Evolutionary conservation across 2,888 invertebrate genomes (phyloP).

Genomic region (Cheilosia vulpina): DNA sequence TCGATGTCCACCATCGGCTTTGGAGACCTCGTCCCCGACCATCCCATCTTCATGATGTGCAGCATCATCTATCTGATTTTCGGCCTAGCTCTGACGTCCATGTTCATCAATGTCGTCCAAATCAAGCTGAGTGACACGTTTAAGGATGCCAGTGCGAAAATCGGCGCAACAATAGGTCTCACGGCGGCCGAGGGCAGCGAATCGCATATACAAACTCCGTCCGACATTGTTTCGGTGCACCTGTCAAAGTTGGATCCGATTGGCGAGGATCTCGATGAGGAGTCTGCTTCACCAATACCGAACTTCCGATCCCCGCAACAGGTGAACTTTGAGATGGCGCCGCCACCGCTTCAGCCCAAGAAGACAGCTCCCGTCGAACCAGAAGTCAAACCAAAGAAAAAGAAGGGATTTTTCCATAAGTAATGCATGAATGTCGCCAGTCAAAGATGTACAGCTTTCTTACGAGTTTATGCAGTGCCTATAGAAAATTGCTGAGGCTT

Average conservation of each 20-base stretch:
- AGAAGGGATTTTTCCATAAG: slow-evolving; percentile 79
- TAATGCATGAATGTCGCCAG: slow-evolving; percentile 3
- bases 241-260: slow-evolving; percentile 80
- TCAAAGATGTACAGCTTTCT: background rate
- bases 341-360: slow-evolving; percentile 79
- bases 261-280: slow-evolving; percentile 78
- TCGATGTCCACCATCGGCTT: slow-evolving; percentile 99
- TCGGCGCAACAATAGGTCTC: slow-evolving; percentile 93
- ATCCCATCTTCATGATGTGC: slow-evolving; percentile 94
- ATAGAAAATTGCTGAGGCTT: slow-evolving; percentile 5
- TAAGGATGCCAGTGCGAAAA: slow-evolving; percentile 92
- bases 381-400: slow-evolving; percentile 78
- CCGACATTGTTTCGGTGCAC: slow-evolving; percentile 44
- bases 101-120: slow-evolving; percentile 98
- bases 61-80: slow-evolving; percentile 97
- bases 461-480: slow-evolving; percentile 31
- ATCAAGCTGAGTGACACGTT: slow-evolving; percentile 92
- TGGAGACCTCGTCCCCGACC: slow-evolving; percentile 94
- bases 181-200: slow-evolving; percentile 86
- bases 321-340: slow-evolving; percentile 3
- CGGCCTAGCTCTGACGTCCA: slow-evolving; percentile 96
- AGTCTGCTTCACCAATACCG: background rate
- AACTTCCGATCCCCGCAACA: background rate
- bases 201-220: background rate
- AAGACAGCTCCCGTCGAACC: slow-evolving; percentile 55